Evolutionary conservation across 1,140 invertebrate genomes (phyloP).

Genomic region (Prorops nasuta): DNA sequence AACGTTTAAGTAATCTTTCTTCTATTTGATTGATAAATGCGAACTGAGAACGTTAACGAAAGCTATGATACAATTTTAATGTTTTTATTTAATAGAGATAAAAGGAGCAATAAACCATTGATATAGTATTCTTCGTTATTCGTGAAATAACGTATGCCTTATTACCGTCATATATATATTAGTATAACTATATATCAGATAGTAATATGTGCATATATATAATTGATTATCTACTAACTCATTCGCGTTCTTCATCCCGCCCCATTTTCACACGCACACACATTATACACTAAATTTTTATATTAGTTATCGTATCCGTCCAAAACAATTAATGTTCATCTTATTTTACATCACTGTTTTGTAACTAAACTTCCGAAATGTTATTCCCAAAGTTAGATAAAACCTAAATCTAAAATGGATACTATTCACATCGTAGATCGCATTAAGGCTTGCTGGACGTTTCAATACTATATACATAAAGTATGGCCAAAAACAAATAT

Average conservation of each 20-base stretch:
- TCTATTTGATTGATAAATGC: too few relatives aligned
- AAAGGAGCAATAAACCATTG: conserved; percentile 42
- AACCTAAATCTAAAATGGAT: conserved; percentile 20
- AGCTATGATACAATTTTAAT: conserved; percentile 32
- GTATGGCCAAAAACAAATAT: too few relatives aligned
- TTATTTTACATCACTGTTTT: conserved; percentile 15
- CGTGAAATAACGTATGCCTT: conserved; percentile 46
- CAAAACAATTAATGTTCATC: conserved; percentile 24
- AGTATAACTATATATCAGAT: conserved; percentile 36
- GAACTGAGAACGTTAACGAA: not conserved
- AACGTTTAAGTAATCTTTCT: too few relatives aligned
- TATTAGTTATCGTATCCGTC: conserved; percentile 33
- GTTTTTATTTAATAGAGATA: conserved; percentile 44
- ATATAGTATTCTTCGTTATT: conserved; percentile 40
- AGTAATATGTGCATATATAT: conserved; percentile 45
- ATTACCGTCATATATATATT: conserved; percentile 43
- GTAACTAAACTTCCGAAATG: conserved; percentile 12
- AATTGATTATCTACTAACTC: conserved; percentile 43
- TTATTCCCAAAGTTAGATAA: conserved; percentile 22
- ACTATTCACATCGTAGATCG: conserved; percentile 7
- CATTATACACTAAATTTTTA: conserved; percentile 20
- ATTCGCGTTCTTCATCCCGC: conserved; percentile 22
- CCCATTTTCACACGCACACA: conserved; percentile 24
- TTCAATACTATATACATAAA: too few relatives aligned
- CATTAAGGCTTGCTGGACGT: conserved; percentile 22